Conservation (phyloP, 2,888 invertebrate species). For the Notocelia uddmanniana region DNA sequence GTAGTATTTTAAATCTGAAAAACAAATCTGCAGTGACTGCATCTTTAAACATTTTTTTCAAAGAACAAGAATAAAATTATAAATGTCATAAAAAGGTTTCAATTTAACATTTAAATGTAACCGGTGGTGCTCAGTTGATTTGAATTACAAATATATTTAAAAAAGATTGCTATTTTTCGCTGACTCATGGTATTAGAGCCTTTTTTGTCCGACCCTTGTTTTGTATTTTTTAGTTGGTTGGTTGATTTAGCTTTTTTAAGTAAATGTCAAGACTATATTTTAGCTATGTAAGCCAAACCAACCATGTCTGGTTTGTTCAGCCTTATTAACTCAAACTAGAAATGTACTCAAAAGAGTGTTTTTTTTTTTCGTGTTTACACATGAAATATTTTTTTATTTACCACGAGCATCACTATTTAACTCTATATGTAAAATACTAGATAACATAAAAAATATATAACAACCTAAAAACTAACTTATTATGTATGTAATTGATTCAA, state of each 20-base stretch:
- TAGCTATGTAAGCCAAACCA: too few species aligned
- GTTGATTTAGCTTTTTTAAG: slow-evolving; percentile 22
- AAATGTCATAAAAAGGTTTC: slow-evolving; percentile 27
- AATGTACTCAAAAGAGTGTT: too few species aligned
- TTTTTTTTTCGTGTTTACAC: too few species aligned
- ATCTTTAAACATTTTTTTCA: background rate
- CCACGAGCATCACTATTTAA: too few species aligned
- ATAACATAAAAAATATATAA: too few species aligned
- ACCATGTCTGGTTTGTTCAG: too few species aligned
- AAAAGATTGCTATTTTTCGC: slow-evolving; percentile 59
- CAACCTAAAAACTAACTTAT: too few species aligned
- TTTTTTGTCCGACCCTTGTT: slow-evolving; percentile 43
- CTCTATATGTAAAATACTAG: too few species aligned
- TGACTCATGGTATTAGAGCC: slow-evolving; percentile 58
- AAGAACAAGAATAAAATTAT: background rate
- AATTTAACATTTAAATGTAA: slow-evolving; percentile 42
- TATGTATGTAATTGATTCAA: too few species aligned
- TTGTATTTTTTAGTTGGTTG: slow-evolving; percentile 28
- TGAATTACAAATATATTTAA: slow-evolving; percentile 65
- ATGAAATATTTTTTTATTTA: too few species aligned
- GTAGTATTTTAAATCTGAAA: too few species aligned
- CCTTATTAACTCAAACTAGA: too few species aligned
- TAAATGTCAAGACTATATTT: background rate
- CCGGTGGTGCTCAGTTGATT: slow-evolving; percentile 58
- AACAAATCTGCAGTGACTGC: background rate